Evolutionary conservation across 2,113 vertebrate species (phyloP), one percentile per base, ranked within the genome.

Genomic region (Ctenomys sociabilis): DNA sequence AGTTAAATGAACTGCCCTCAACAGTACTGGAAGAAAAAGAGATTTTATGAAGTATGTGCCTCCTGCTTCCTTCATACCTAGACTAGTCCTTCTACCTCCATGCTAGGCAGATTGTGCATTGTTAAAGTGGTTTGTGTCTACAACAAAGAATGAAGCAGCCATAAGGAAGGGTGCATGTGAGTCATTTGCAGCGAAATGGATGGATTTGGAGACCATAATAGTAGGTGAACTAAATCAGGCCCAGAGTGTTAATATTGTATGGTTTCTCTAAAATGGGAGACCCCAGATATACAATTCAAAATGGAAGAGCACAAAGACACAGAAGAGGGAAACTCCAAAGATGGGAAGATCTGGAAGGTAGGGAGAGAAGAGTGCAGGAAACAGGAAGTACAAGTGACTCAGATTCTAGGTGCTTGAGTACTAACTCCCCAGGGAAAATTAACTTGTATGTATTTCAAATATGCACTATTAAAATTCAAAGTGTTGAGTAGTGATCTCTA

Each of bases 41-140:
- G 78, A 83, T 80, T 86, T 85, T 88, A 93, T 37, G 45, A 54
- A 94, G 49, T 63, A 2, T 64, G 3, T 54, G n/a, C 95, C 88
- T 70, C 35, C 70, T 52, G 2, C 24, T 85, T 97, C n/a, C 26
- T 83, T 68, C 77, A 10, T 68, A 30, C 68, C 63, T 85, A 92
- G 59, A 80, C 57, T 94, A 52, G n/a, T 21, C 66, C 6, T 80
- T 9, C 54, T 89, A 35, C 61, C 57, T 87, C 43, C 43, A 82
- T 89, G 81, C 88, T 59, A 75, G 84, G 64, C 64, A 66, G 21
- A 59, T 92, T 64, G 43, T 45, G 59, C 95, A 72, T 28, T 81
- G 32, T 72, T 84, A 21, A 52, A 80, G 43, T 17, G 43, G 12
- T 49, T 24, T 30, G 28, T 45, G 6, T 30, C 14, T 26, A 77